Evolutionary conservation across 35 echinoderm and acorn worm genomes (phyloP).

Genomic region (Stichopus chloronotus): DNA sequence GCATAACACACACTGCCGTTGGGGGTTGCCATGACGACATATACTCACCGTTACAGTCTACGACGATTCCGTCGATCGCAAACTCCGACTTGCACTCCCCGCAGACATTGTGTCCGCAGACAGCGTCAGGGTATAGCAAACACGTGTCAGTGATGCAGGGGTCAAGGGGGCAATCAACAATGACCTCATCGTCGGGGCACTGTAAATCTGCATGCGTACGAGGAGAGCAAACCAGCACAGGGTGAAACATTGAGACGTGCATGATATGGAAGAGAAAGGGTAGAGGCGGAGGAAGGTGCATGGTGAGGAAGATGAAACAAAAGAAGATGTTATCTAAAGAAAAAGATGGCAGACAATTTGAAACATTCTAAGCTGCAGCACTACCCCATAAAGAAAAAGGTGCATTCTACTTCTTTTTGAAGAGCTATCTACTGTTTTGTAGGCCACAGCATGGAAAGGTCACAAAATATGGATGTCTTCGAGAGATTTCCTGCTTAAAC

Average conservation of each 20-base stretch:
- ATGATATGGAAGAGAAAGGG: not conserved
- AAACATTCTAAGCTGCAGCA: too few species aligned
- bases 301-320: not conserved
- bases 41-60: conserved; percentile 41
- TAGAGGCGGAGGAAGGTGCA: not conserved
- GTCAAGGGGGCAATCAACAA: conserved; percentile 27
- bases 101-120: conserved; percentile 51
- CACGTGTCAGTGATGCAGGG: conserved; percentile 45
- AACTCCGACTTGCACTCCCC: conserved; percentile 40
- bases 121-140: conserved; percentile 36
- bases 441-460: too few species aligned
- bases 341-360: too few species aligned
- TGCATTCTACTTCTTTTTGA: too few species aligned
- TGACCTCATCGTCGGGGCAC: conserved; percentile 20
- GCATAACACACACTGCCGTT: too few species aligned
- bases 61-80: not conserved
- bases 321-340: not conserved
- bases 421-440: too few species aligned
- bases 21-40: not conserved
- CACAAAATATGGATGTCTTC: too few species aligned
- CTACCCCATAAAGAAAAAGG: too few species aligned
- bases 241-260: not conserved
- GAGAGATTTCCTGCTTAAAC: too few species aligned
- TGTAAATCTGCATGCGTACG: not conserved
- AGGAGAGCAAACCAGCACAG: not conserved